Evolutionary conservation across 2,113 vertebrate genomes (phyloP), one percentile per base, ranked within the genome.

Genomic region (Glaucomys volans): DNA sequence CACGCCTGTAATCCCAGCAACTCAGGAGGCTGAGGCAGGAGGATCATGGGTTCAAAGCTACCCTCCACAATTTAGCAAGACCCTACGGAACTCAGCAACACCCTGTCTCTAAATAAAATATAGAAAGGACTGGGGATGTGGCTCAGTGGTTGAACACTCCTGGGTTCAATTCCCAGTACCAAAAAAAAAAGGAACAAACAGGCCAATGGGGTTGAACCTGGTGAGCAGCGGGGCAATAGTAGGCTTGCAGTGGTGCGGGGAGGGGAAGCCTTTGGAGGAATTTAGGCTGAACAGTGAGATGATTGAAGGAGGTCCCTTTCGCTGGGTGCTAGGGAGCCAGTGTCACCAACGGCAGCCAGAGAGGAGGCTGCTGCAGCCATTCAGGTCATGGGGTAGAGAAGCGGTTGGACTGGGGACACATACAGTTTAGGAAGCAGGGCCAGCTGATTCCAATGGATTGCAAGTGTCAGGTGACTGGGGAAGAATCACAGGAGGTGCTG

Each of bases 401-500:
- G 44, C 66, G 40, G 22, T 22, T 87, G 24, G 76, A 79, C 42
- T 77, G 5, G 42, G 66, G 72, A 32, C 59, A 11, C 28, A 11
- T 47, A 47, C 44, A 52, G 52, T 71, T 64, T 62, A 37, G 59
- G 79, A 93, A 64, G 50, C 86, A 84, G 37, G 50, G 30, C 50
- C 10, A 9, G 40, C 32, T 79, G 74, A 71, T 50, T n/a, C n/a
- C 50, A 20, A 28, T 40, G 75, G 67, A 42, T 47, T 72, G 0
- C 37, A 80, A 69, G 62, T 50, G 37, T 18, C 16, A 2, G 54
- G 64, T 8, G 44, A 64, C 0, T 2, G 18, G 26, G 28, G 62
- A 54, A 42, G n/a, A 67, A 37, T 80, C 5, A 1, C 3, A 54
- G 50, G 37, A 76, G 9, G 52, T 28, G 0, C 40, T 0, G 0